Evolutionary conservation across 2,113 vertebrate genomes (phyloP).

Genomic region (Semnopithecus entellus): DNA sequence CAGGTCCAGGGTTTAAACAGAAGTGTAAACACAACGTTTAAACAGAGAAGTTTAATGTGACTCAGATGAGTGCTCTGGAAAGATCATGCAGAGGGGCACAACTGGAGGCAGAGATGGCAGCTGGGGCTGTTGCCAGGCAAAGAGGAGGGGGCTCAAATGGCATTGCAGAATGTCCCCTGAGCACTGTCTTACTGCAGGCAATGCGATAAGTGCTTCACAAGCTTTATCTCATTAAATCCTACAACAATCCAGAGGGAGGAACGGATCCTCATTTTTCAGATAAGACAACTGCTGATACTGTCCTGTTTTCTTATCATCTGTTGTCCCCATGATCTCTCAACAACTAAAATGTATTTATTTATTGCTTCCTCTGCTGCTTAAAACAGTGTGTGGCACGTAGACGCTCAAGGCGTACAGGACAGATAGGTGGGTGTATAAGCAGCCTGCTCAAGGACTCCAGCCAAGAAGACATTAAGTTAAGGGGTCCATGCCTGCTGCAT

Average conservation of each 20-base stretch:
- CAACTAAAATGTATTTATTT: neutral
- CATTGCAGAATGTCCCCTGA: neutral
- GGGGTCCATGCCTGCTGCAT: neutral
- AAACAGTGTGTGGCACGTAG: neutral
- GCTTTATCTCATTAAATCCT: neutral
- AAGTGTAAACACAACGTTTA: neutral
- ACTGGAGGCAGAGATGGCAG: neutral
- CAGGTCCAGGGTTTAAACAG: neutral
- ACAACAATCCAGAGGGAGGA: neutral
- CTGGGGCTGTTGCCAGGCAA: neutral
- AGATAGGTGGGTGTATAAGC: neutral
- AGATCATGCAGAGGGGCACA: neutral
- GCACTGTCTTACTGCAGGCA: neutral
- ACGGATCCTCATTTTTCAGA: neutral
- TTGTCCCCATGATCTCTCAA: neutral
- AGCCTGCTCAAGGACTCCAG: neutral
- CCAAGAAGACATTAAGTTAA: neutral
- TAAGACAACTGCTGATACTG: neutral
- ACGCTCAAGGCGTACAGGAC: neutral
- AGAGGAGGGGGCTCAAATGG: neutral
- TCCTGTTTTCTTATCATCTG: neutral
- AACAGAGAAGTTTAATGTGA: neutral
- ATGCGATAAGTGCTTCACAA: neutral
- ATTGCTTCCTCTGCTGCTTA: neutral
- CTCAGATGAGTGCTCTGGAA: neutral